Base-by-base conservation (phyloP, 1,140 invertebrate genomes). In the Brachionus plicatilis region DNA sequence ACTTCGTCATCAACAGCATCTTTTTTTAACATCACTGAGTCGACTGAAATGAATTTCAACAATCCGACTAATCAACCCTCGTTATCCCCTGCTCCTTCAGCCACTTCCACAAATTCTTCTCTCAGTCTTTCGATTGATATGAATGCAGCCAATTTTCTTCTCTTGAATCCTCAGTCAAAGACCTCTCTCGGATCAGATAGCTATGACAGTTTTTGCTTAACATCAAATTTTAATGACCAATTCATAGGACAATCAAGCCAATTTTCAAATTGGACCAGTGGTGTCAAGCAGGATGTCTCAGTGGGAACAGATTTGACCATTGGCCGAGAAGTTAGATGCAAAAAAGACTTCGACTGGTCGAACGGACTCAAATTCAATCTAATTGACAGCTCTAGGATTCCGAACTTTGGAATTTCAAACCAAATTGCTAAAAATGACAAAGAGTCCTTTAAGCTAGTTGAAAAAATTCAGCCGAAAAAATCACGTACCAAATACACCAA, bases 401-500 rank as follows among this genome's bases (percentile, higher is more conserved):
- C 43, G 14, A 76, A 43, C 20, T 24, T 43, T 0, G 14, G 70
- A 5, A 11, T 41, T n/a, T 9, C 37, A 11, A 17, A 14, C 1
- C 14, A 14, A 17, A n/a, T 29, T 29, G 27, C 45, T 17, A 72
- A 72, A 65, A 68, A 68, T 37, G 53, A 60, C 7, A 82, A 68
- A 27, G 79, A 82, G 27, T 82, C 79, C 7, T 82, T 82, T 47
- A 82, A 82, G 29, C 11, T 82, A 12, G 43, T 82, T 27, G 79
- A 82, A 68, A 82, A 82, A 82, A 68, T 82, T 17, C 53, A 68
- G 27, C 79, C 79, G 1, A 82, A 82, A 68, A 82, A 82, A 65
- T 65, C 53, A 20, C 33, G 79, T 41, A 82, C 79, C 14, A 82
- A 82, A 47, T 82, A 82, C 29, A 82, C 53, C 27, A 82, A 82